These are phyloP conservation scores for Eriosoma lanigerum DNA, from an alignment of 1,140 invertebrate species.

Conservation along the genomic window DNA sequence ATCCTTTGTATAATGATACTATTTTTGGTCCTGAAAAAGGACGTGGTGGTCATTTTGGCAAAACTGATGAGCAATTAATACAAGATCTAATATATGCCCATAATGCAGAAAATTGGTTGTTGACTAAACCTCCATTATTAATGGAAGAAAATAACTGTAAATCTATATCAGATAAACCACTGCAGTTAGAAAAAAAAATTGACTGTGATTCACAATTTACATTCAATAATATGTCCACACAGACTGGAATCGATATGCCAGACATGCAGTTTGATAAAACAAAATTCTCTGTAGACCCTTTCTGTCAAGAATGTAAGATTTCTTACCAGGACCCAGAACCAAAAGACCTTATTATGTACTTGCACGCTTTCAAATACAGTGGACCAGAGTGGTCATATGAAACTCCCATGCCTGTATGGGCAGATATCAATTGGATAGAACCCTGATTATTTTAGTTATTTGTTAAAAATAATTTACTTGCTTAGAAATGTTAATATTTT, in stretches of 20 bases:
- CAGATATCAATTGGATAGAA: conserved; percentile 76
- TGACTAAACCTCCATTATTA: conserved; percentile 67
- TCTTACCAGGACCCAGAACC: conserved; percentile 87
- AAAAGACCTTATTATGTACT: conserved; percentile 89
- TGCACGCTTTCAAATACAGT: conserved; percentile 75
- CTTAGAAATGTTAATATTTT: no score
- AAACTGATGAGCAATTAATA: conserved; percentile 85
- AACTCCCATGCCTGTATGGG: conserved; percentile 86
- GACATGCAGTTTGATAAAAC: conserved; percentile 69
- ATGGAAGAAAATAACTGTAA: not conserved
- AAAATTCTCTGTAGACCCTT: conserved; percentile 76
- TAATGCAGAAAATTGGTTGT: conserved; percentile 90
- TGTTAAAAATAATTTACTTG: not conserved
- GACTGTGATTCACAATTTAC: not conserved
- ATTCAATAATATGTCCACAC: conserved; percentile 67
- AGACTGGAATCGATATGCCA: conserved; percentile 75
- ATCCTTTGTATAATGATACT: conserved; percentile 91
- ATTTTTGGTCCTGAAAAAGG: conserved; percentile 90
- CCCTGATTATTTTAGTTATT: not conserved
- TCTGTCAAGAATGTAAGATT: conserved; percentile 91
- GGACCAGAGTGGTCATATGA: conserved; percentile 87
- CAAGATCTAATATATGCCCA: conserved; percentile 85
- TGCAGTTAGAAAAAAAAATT: not conserved
- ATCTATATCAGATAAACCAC: no score
- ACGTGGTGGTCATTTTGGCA: conserved; percentile 83